Evolutionary conservation across 2,797 vertebrate species (phyloP).

Genomic region (Chanos chanos): DNA sequence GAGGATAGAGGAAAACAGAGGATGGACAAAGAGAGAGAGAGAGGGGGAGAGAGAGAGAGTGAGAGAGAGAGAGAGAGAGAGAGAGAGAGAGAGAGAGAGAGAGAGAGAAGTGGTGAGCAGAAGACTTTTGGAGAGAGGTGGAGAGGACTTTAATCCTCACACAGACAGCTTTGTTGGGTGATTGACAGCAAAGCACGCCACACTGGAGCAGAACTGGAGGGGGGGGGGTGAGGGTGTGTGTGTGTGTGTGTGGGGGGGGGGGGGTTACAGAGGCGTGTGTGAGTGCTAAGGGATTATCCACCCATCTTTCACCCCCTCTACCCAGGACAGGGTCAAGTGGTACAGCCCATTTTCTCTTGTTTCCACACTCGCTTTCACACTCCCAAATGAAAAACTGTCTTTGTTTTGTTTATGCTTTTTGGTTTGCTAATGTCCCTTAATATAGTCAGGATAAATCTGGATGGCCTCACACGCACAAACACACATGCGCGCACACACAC

Average conservation of each 20-base stretch:
- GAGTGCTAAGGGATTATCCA: slow-evolving; percentile 68
- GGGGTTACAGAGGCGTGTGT: slow-evolving; percentile 23
- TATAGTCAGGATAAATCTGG: slow-evolving; percentile 35
- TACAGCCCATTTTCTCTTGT: slow-evolving; percentile 66
- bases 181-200: slow-evolving; percentile 70
- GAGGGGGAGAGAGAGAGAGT: slow-evolving; percentile 24
- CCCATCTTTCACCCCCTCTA: slow-evolving; percentile 47
- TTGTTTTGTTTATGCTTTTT: slow-evolving; percentile 50
- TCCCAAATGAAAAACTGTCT: slow-evolving; percentile 43
- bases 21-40: slow-evolving; percentile 1
- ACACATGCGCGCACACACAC: background rate
- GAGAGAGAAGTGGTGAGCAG: background rate
- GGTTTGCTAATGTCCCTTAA: slow-evolving; percentile 60
- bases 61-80: slow-evolving; percentile 29
- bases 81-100: slow-evolving; percentile 8
- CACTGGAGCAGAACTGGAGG: slow-evolving; percentile 50
- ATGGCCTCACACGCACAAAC: slow-evolving; percentile 9
- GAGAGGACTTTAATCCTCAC: slow-evolving; percentile 67
- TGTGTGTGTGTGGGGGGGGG: slow-evolving; percentile 45
- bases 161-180: slow-evolving; percentile 77
- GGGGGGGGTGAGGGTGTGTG: slow-evolving; percentile 34
- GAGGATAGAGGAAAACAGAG: slow-evolving; percentile 30
- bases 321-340: slow-evolving; percentile 70
- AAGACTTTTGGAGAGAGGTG: slow-evolving; percentile 22
- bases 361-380: slow-evolving; percentile 52